Conservation (phyloP, 1,140 invertebrate genomes). For the Meloidogyne hapla region DNA sequence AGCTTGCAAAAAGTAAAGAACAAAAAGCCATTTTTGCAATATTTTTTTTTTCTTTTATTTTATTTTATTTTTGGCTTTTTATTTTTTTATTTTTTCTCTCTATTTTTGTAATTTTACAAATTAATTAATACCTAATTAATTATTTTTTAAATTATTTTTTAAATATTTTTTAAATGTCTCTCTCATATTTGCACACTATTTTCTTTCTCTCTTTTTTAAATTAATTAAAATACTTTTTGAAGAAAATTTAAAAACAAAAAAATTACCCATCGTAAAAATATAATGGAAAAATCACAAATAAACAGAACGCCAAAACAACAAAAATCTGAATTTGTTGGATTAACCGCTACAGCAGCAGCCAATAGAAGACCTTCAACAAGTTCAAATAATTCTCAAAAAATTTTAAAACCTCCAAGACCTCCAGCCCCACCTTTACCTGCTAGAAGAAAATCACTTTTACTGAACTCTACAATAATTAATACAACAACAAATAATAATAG, state of each 20-base stretch:
- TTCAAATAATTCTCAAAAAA: background rate
- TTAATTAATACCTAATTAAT: background rate
- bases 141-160: too few relatives aligned
- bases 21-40: too few relatives aligned
- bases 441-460: background rate
- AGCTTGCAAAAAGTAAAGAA: too few relatives aligned
- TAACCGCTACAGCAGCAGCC: background rate
- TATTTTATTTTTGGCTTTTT: background rate
- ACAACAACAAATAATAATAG: background rate
- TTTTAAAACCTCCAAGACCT: background rate
- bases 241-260: background rate
- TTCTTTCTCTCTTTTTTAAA: background rate
- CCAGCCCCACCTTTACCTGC: background rate
- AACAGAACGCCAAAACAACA: background rate
- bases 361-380: background rate
- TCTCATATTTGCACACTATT: background rate
- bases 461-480: background rate
- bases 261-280: background rate
- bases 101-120: background rate
- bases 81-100: background rate
- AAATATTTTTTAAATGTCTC: background rate
- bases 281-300: background rate
- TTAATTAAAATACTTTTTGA: too few relatives aligned
- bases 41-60: background rate
- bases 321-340: background rate